A percentile compares a stretch with the other conserved stretches of the same genome.
Conservation (phyloP, 2,888 invertebrate species). For the Ecliptopera silaceata region DNA sequence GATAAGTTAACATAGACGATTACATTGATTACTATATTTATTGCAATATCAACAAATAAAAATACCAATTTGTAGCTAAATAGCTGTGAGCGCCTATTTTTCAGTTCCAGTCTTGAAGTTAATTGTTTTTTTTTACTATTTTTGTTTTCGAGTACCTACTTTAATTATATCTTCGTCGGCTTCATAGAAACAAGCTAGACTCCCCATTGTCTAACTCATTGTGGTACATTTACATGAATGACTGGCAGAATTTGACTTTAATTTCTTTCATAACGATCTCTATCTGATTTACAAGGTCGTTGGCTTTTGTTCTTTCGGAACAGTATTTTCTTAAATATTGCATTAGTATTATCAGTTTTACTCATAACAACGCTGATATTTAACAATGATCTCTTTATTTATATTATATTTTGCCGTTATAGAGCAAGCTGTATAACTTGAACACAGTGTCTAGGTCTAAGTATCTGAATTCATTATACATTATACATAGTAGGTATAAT, state of each 20-base stretch:
- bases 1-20: too few species aligned
- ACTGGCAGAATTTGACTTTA: slow-evolving; percentile 18
- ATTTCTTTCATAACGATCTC: slow-evolving; percentile 19
- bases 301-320: slow-evolving; percentile 14
- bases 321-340: slow-evolving; percentile 2
- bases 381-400: neutral
- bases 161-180: slow-evolving; percentile 11
- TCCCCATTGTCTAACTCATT: slow-evolving; percentile 15
- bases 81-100: too few species aligned
- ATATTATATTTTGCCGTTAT: neutral
- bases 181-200: slow-evolving; percentile 15
- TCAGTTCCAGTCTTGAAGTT: too few species aligned
- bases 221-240: slow-evolving; percentile 17
- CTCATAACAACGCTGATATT: neutral
- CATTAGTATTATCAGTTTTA: neutral
- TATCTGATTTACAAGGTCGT: slow-evolving; percentile 18
- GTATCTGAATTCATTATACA: neutral
- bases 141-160: neutral
- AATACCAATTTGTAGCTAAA: neutral
- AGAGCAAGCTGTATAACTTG: neutral
- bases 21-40: too few species aligned
- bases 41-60: neutral
- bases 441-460: too few species aligned
- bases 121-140: neutral
- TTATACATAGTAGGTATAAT: neutral